Conservation (phyloP, 1,140 invertebrate species). For the Antheraea mylitta region DNA sequence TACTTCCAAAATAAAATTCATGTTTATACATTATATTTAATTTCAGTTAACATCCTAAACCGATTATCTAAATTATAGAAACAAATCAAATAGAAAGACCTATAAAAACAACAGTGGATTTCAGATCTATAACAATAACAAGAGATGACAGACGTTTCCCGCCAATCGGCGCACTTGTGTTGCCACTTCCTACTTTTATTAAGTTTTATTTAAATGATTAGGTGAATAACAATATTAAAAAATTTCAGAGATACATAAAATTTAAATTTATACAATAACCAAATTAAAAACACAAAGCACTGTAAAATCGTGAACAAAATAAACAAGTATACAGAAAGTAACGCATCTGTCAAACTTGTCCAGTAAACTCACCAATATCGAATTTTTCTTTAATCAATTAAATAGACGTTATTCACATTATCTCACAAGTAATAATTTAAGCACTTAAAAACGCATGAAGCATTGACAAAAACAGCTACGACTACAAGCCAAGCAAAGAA, state of each 20-base stretch:
- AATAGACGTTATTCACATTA: neutral
- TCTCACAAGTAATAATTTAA: neutral
- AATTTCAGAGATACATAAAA: too few species aligned
- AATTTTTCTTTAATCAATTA: neutral
- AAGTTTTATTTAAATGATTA: too few species aligned
- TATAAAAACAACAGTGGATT: too few species aligned
- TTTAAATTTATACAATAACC: too few species aligned
- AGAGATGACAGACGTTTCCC: conserved; percentile 16
- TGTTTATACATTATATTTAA: too few species aligned
- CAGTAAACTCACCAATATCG: conserved; percentile 18
- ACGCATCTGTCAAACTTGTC: conserved; percentile 7
- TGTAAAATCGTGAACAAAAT: neutral
- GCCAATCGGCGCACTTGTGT: conserved; percentile 10
- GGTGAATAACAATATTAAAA: too few species aligned
- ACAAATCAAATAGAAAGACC: too few species aligned
- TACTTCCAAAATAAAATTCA: too few species aligned
- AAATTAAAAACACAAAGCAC: neutral
- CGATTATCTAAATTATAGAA: too few species aligned
- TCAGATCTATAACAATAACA: neutral
- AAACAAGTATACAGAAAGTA: neutral
- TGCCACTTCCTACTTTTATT: too few species aligned
- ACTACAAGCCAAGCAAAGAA: neutral
- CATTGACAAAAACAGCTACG: neutral
- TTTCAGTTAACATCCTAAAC: too few species aligned
- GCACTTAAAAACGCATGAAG: neutral